Evolutionary conservation across 2,113 vertebrate species (phyloP).

Genomic region (Callipepla squamata): DNA sequence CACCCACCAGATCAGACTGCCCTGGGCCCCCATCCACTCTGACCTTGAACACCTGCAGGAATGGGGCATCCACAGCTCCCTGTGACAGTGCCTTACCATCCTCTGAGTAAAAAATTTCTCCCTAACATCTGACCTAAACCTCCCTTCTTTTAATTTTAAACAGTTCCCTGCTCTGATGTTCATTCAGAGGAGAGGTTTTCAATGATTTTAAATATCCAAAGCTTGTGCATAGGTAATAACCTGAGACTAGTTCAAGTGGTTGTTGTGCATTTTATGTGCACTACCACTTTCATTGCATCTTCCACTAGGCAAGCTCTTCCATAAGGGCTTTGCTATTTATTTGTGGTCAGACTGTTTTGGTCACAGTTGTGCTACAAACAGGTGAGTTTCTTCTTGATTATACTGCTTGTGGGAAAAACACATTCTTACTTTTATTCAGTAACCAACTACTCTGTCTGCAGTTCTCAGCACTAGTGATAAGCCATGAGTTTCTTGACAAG

Average conservation of each 20-base stretch:
- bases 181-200: neutral
- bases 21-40: too few relatives aligned
- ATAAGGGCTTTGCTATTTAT: neutral
- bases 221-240: neutral
- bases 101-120: too few relatives aligned
- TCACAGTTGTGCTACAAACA: neutral
- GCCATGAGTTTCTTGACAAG: accelerated
- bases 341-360: neutral
- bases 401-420: neutral
- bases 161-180: neutral
- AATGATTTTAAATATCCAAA: neutral
- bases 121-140: too few relatives aligned
- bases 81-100: too few relatives aligned
- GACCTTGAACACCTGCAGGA: too few relatives aligned
- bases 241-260: neutral
- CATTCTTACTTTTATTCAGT: neutral
- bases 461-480: neutral
- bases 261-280: neutral
- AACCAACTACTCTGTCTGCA: neutral
- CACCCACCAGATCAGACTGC: too few relatives aligned
- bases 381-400: neutral
- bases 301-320: neutral
- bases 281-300: accelerated
- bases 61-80: too few relatives aligned
- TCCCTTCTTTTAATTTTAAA: too few relatives aligned